Percentiles rank a stretch among this genome's conserved stretches.
These are phyloP conservation scores for Branchipolynoe longqiensis DNA, from an alignment of 2,888 invertebrate genomes.

Conservation along the genomic window DNA sequence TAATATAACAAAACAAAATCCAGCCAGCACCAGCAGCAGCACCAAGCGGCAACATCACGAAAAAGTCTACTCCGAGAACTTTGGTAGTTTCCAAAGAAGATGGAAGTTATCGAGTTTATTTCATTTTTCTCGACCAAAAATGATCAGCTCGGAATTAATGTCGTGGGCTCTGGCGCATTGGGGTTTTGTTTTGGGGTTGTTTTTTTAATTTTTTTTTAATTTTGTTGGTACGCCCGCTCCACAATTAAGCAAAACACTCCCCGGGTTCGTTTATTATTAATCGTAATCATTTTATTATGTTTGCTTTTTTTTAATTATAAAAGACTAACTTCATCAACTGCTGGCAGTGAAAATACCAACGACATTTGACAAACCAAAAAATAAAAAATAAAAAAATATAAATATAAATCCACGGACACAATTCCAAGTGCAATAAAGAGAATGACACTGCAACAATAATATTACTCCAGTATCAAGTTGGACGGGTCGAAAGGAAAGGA, in stretches of 20 bases:
- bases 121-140: slow-evolving; percentile 50
- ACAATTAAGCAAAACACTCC: slow-evolving; percentile 55
- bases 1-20: too few relatives aligned
- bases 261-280: slow-evolving; percentile 53
- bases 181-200: slow-evolving; percentile 23
- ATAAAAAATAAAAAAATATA: too few relatives aligned
- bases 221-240: too few relatives aligned
- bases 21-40: too few relatives aligned
- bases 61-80: slow-evolving; percentile 48
- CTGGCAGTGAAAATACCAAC: slow-evolving; percentile 30
- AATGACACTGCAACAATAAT: slow-evolving; percentile 45
- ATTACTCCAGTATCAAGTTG: background rate
- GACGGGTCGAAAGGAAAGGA: background rate
- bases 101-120: slow-evolving; percentile 55
- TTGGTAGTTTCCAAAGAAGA: slow-evolving; percentile 56
- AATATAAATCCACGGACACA: too few relatives aligned
- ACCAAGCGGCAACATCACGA: too few relatives aligned
- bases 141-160: slow-evolving; percentile 50
- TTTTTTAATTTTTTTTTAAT: too few relatives aligned
- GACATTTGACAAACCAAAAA: too few relatives aligned
- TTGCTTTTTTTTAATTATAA: too few relatives aligned
- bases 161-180: background rate
- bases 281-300: too few relatives aligned
- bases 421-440: slow-evolving; percentile 46
- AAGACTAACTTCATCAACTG: slow-evolving; percentile 23